Percentiles rank a stretch among this genome's conserved stretches.
Evolutionary conservation across 2,797 vertebrate species (phyloP).

Genomic region (Gallinago nigripennis): DNA sequence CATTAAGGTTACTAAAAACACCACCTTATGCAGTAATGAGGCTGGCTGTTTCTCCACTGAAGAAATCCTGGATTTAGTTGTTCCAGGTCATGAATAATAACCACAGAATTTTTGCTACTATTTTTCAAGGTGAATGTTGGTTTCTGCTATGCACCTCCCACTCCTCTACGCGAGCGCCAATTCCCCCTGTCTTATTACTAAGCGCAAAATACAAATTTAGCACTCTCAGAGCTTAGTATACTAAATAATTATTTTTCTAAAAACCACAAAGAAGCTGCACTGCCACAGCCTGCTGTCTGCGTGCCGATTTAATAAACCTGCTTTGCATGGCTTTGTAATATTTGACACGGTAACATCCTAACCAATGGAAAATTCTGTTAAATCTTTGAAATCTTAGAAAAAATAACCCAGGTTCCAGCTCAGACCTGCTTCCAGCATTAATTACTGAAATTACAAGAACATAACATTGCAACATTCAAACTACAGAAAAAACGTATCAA

Average conservation of each 20-base stretch:
- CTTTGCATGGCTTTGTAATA: background rate
- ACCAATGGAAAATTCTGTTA: background rate
- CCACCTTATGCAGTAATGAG: background rate
- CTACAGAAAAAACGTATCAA: background rate
- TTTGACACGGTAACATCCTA: background rate
- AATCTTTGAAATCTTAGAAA: background rate
- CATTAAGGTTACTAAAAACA: background rate
- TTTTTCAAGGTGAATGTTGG: background rate
- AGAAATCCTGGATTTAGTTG: background rate
- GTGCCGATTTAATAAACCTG: background rate
- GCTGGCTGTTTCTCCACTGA: background rate
- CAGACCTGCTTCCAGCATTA: background rate
- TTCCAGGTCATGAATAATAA: background rate
- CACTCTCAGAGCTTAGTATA: background rate
- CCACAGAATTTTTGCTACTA: background rate
- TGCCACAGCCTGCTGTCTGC: background rate
- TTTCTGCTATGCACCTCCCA: background rate
- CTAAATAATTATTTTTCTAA: background rate
- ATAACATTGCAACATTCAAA: background rate
- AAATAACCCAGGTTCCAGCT: background rate
- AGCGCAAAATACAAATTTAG: background rate
- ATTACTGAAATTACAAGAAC: background rate
- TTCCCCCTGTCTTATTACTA: background rate
- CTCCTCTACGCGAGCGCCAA: background rate
- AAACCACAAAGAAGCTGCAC: background rate